Percentiles rank a stretch among this genome's conserved stretches.
Evolutionary conservation across 2,113 vertebrate species (phyloP).

Genomic region (Centropus unirufus): DNA sequence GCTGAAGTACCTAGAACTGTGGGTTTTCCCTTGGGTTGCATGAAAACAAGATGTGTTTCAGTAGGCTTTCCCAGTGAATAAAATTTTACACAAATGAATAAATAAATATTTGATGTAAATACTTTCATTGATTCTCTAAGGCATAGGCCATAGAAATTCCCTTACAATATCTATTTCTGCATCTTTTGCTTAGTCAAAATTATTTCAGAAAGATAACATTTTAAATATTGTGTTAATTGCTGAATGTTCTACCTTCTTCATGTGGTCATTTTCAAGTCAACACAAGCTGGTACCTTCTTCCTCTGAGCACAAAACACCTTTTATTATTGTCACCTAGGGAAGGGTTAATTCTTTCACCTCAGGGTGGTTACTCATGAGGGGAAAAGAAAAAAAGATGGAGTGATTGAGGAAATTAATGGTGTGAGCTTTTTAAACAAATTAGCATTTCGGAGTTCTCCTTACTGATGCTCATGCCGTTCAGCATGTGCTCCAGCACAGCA

Average conservation of each 20-base stretch:
- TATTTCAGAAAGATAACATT: background rate
- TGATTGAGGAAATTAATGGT: background rate
- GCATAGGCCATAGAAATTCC: background rate
- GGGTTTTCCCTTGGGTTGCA: background rate
- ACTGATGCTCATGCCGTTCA: background rate
- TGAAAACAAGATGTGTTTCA: slow-evolving; percentile 10
- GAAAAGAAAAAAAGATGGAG: background rate
- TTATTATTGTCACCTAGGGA: background rate
- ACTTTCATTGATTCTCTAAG: slow-evolving; percentile 43
- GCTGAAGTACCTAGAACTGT: background rate
- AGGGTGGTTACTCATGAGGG: background rate
- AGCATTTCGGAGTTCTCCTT: background rate
- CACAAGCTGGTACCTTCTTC: background rate
- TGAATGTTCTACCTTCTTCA: background rate
- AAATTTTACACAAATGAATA: slow-evolving; percentile 54
- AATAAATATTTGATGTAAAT: slow-evolving; percentile 67
- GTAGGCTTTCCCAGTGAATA: slow-evolving; percentile 12
- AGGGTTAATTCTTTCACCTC: background rate
- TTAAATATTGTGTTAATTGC: background rate
- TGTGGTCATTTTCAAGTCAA: background rate
- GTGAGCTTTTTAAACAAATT: background rate
- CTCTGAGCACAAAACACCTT: background rate
- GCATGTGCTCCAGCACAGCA: background rate
- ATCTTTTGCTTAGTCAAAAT: slow-evolving; percentile 11
- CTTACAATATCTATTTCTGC: background rate